Evolutionary conservation across 2,888 invertebrate species (phyloP).

Genomic region (Atrina japonica): DNA sequence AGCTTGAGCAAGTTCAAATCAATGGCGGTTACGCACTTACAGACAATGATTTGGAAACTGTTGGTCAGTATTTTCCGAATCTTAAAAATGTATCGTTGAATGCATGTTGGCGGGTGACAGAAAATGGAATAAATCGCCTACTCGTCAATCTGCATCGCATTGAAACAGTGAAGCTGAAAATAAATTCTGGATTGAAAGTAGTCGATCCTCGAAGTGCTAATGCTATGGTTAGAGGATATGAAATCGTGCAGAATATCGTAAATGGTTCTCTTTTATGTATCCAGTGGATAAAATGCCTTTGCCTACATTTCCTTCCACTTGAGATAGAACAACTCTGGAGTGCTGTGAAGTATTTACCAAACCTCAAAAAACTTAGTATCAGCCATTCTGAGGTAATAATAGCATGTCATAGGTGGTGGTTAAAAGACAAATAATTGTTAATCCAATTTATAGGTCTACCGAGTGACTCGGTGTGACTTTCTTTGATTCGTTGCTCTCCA

Average conservation of each 20-base stretch:
- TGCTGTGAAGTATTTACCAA: conserved; percentile 57
- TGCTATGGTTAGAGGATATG: conserved; percentile 62
- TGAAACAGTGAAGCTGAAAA: conserved; percentile 63
- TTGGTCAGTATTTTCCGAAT: conserved; percentile 57
- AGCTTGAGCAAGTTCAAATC: conserved; percentile 64
- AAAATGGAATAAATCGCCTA: conserved; percentile 55
- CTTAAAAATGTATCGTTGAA: conserved; percentile 65
- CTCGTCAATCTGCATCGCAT: conserved; percentile 50
- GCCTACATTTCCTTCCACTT: conserved; percentile 68
- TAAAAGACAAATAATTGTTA: too few species aligned
- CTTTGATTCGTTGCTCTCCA: too few species aligned
- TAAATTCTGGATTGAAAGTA: conserved; percentile 66
- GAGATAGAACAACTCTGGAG: conserved; percentile 71
- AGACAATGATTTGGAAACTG: conserved; percentile 58
- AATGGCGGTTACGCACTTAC: conserved; percentile 67
- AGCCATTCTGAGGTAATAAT: conserved; percentile 72
- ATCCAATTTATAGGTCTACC: too few species aligned
- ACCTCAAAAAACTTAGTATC: conserved; percentile 66
- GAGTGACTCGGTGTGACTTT: too few species aligned
- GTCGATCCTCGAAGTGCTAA: conserved; percentile 63
- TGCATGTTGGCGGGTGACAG: conserved; percentile 68
- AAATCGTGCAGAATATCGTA: conserved; percentile 52
- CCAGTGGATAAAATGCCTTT: conserved; percentile 59
- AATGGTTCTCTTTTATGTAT: conserved; percentile 40
- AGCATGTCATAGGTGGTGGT: too few species aligned